phyloP scores from a whole-genome alignment of 1,140 invertebrate species.

The Varroa destructor region DNA sequence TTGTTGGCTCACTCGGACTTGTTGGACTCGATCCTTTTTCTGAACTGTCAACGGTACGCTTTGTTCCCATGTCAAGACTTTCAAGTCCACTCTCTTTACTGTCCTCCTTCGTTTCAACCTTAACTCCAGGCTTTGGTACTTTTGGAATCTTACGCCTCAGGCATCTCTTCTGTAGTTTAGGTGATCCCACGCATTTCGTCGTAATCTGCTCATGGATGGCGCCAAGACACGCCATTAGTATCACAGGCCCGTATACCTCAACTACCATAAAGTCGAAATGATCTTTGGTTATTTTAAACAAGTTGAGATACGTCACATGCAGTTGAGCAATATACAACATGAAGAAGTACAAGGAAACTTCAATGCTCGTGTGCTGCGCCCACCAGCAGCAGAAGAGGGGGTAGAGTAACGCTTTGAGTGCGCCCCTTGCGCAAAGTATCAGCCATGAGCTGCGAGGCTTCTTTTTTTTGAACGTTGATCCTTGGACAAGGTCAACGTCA shows the following conservation, averaged over 20 bases:
- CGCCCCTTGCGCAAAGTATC: slow-evolving; percentile 11
- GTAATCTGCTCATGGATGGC: slow-evolving; percentile 79
- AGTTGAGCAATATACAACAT: slow-evolving; percentile 62
- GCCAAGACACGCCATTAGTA: slow-evolving; percentile 64
- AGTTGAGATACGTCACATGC: slow-evolving; percentile 45
- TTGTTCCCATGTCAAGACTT: slow-evolving; percentile 21
- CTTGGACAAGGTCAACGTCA: slow-evolving; percentile 84
- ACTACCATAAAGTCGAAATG: slow-evolving; percentile 43
- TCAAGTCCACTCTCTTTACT: slow-evolving; percentile 19
- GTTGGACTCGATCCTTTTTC: slow-evolving; percentile 24
- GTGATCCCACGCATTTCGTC: slow-evolving; percentile 33
- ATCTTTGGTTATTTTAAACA: slow-evolving; percentile 1
- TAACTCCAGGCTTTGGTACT: neutral
- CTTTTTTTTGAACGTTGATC: slow-evolving; percentile 43
- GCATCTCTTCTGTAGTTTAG: slow-evolving; percentile 4
- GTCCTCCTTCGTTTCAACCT: slow-evolving; percentile 10
- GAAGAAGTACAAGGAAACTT: slow-evolving; percentile 57
- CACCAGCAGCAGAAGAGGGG: slow-evolving; percentile 73
- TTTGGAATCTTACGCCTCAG: slow-evolving; percentile 3
- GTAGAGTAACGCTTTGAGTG: slow-evolving; percentile 58
- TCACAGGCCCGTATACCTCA: slow-evolving; percentile 60
- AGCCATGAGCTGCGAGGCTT: slow-evolving; percentile 38
- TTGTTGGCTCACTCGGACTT: slow-evolving; percentile 15
- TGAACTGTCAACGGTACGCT: slow-evolving; percentile 18
- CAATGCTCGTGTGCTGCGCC: slow-evolving; percentile 64